phyloP scores from a whole-genome alignment of 2,113 vertebrate species.

The Perca flavescens region DNA sequence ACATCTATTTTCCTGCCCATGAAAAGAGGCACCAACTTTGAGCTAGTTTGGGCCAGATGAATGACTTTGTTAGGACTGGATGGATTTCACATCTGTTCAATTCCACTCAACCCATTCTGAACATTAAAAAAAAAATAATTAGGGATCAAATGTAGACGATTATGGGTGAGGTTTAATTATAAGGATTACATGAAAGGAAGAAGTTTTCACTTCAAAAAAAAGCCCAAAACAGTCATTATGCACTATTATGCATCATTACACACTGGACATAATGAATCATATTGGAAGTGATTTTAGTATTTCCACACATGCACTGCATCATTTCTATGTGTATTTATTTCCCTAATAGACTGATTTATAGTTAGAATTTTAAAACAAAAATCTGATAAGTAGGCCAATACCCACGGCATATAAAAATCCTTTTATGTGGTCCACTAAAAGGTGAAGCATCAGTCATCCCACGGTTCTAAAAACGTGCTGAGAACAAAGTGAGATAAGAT shows the following conservation, averaged over 20 bases:
- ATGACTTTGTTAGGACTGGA: conserved; percentile 34
- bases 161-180: background rate
- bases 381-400: conserved; percentile 48
- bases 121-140: background rate
- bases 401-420: conserved; percentile 30
- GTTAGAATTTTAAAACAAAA: conserved; percentile 27
- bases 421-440: conserved; percentile 50
- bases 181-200: background rate
- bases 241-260: conserved; percentile 22
- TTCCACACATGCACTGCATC: conserved; percentile 31
- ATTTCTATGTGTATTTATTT: conserved; percentile 20
- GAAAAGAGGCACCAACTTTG: conserved; percentile 64
- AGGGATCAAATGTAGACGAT: background rate
- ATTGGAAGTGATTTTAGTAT: conserved; percentile 46
- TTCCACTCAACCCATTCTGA: background rate
- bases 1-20: conserved; percentile 71
- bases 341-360: conserved; percentile 26
- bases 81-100: background rate
- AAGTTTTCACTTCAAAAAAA: conserved; percentile 27
- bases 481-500: conserved; percentile 15
- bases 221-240: conserved; percentile 37
- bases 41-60: conserved; percentile 41
- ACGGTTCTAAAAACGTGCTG: conserved; percentile 26
- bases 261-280: conserved; percentile 42
- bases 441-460: conserved; percentile 19